phyloP scores from a whole-genome alignment of 2,888 invertebrate genomes.

The Corythucha ciliata region DNA sequence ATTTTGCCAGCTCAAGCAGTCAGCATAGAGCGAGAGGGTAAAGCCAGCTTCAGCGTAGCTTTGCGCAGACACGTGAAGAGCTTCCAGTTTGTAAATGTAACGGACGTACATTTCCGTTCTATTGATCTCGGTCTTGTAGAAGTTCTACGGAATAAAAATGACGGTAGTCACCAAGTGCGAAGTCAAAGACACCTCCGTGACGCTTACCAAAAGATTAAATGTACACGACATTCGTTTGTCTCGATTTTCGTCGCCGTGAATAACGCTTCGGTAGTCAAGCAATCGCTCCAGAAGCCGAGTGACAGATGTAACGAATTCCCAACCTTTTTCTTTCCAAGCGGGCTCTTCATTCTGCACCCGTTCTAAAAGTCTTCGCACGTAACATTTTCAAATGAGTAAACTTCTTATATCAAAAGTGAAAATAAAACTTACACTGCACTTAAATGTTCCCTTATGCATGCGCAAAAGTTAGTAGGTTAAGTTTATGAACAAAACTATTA shows the following conservation, averaged over 20 bases:
- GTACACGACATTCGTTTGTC: conserved; percentile 96
- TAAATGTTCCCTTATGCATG: conserved; percentile 68
- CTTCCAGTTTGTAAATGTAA: conserved; percentile 90
- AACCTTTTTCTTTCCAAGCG: conserved; percentile 83
- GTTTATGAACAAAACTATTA: conserved; percentile 29
- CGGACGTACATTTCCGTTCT: conserved; percentile 90
- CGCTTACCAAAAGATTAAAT: conserved; percentile 73
- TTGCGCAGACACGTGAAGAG: conserved; percentile 80
- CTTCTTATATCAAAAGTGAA: conserved; percentile 1
- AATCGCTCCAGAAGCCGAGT: conserved; percentile 78
- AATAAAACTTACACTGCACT: conserved; percentile 75
- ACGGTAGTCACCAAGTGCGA: background rate
- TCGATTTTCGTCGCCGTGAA: conserved; percentile 89
- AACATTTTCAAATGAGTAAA: no score
- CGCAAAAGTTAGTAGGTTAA: conserved; percentile 30
- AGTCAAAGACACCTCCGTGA: no score
- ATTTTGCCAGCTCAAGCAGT: conserved; percentile 76
- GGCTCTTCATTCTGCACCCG: conserved; percentile 76
- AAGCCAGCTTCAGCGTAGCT: conserved; percentile 93
- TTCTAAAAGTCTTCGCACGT: conserved; percentile 78
- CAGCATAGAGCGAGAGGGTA: conserved; percentile 86
- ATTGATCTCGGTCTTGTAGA: conserved; percentile 92
- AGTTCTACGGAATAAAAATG: conserved; percentile 59
- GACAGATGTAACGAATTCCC: conserved; percentile 85
- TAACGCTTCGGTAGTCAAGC: conserved; percentile 87